Base-by-base conservation (phyloP, 2,888 invertebrate genomes). In the Melinaea menophilus region DNA sequence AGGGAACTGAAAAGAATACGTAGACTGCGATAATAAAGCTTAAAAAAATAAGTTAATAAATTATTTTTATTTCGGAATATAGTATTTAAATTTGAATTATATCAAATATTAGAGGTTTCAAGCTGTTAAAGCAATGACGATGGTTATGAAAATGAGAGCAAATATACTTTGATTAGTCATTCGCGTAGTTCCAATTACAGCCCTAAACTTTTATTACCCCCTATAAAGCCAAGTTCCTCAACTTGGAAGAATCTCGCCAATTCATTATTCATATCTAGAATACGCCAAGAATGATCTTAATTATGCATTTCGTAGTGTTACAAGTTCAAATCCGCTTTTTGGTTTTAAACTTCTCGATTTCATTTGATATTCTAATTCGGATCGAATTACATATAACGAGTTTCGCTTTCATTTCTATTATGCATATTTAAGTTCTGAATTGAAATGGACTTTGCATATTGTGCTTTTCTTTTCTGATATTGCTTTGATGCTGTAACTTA, bases 131-230 rank as follows among this genome's bases (percentile, higher is more conserved):
- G 56, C 56, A 48, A 57, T 62, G 59, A 62, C 62, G 64, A 41
- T 63, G 57, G 62, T 65, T 65, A 63, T 61, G 66, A 62, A 65
- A 63, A 62, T 62, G 64, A 63, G 64, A 67, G 66, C 59, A 70
- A 69, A 72, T 71, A 72, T 74, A 71, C 69, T 69, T 66, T 64
- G 66, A 67, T 69, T 69, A 71, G 66, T 67, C 62, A 67, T 68
- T 67, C 68, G 65, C 69, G 66, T 69, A 71, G 68, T 62, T 64
- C 59, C 66, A 69, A 67, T 65, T 70, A 60, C 64, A 62, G 66
- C 72, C 74, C 76, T 77, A 73, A 78, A 76, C 75, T 78, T 77
- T 77, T 78, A 78, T 78, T 72, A 73, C 72, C 72, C 67, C 66
- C 73, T 74, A 76, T 77, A 77, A 78, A 77, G 73, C 73, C 62